Evolutionary conservation across 2,113 vertebrate genomes (phyloP).

Genomic region (Andinoacara biseriatus): DNA sequence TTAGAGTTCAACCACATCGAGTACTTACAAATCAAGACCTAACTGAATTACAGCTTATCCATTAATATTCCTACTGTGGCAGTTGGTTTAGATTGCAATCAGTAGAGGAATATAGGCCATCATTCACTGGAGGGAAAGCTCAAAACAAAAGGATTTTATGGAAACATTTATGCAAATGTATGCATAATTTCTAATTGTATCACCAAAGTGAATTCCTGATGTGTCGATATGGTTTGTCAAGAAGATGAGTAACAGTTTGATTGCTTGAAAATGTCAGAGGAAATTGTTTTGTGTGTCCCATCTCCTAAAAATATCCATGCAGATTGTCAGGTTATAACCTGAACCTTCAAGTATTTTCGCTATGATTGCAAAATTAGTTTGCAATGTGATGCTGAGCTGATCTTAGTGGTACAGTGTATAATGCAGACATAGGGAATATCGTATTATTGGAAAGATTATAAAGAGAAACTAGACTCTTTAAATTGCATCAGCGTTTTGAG

Average conservation of each 20-base stretch:
- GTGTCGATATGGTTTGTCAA: constrained; percentile 41
- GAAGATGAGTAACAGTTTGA: constrained; percentile 34
- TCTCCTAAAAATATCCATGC: constrained; percentile 20
- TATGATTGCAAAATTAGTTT: constrained; percentile 31
- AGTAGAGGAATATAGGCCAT: constrained; percentile 63
- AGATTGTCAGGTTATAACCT: constrained; percentile 10
- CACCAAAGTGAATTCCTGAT: constrained; percentile 54
- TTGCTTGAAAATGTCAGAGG: constrained; percentile 59
- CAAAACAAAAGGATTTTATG: constrained; percentile 63
- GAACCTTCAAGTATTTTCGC: constrained; percentile 24
- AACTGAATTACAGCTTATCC: constrained; percentile 7
- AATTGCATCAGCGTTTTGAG: neutral
- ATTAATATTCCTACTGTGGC: constrained; percentile 26
- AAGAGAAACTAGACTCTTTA: neutral
- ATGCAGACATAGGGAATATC: neutral
- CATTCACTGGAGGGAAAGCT: constrained; percentile 67
- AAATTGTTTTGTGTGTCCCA: constrained; percentile 22
- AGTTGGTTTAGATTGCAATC: constrained; percentile 56
- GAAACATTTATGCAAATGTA: constrained; percentile 74
- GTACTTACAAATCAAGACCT: constrained; percentile 23
- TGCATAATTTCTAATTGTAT: constrained; percentile 60
- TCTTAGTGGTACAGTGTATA: neutral
- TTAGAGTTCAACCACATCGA: constrained; percentile 21
- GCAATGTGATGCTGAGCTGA: constrained; percentile 3
- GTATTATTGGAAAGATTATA: neutral